Evolutionary conservation across 2,888 invertebrate genomes (phyloP), one percentile per base, ranked within the genome.

Genomic region (Parthenolecanium corni): DNA sequence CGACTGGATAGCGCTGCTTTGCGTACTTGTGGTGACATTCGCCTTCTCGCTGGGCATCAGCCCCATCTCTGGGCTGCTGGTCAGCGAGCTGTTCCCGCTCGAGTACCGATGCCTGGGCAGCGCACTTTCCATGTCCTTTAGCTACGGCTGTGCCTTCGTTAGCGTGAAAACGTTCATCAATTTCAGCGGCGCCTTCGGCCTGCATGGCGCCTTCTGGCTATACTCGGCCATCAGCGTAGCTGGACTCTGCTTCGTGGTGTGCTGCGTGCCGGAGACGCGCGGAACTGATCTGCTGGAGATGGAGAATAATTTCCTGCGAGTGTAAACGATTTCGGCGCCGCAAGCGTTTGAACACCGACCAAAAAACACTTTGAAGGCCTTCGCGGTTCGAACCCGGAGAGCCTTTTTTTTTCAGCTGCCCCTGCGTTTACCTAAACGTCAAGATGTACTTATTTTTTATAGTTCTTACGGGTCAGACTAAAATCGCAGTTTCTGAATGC

Each of bases 271-370:
- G 0, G 92, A 93, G 76, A 93, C 93, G 3, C 91, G 89, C 73
- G 92, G 92, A 0, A 85, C 85, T 69, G 89, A 90, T 71, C 76
- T 93, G 69, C 89, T 89, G 72, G 90, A 92, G 74, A 90, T 92
- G 82, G 85, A 86, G 71, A 53, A 47, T 25, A 62, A 44, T 36
- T 57, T 52, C n/a, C 52, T 52, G n/a, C 9, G 42, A 52, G 24
- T 44, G 52, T 62, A 20, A 52, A n/a, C n/a, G n/a, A n/a, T n/a
- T n/a, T n/a, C 57, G 4, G 16, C 31, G n/a, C 31, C 31, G 4
- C 31, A 4, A n/a, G n/a, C n/a, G n/a, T n/a, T n/a, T n/a, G n/a
- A n/a, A n/a, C n/a, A n/a, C n/a, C n/a, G n/a, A n/a, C n/a, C n/a
- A n/a, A n/a, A n/a, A n/a, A n/a, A n/a, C n/a, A n/a, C n/a, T n/a